Base-by-base conservation (phyloP, 2,113 vertebrate species). In the Eublepharis macularius region DNA sequence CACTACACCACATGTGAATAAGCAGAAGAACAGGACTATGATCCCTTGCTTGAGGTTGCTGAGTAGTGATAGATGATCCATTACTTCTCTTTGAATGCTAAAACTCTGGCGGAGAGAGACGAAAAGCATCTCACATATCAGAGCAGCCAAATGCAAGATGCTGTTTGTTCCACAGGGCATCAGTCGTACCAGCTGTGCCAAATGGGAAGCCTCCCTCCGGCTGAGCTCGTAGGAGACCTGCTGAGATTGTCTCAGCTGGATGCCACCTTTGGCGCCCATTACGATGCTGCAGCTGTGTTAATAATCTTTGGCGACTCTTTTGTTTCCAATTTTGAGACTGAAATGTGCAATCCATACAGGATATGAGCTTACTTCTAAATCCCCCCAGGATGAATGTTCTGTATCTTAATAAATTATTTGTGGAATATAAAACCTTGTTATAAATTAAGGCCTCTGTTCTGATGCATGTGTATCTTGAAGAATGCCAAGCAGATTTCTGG, bases 321-420 rank as follows among this genome's bases (percentile, higher is more conserved):
- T 89, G 87, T 82, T 86, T 90, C 89, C 83, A 73, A 66, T 89
- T 87, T 85, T 17, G 80, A 94, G 85, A 39, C 72, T 86, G 83
- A 90, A 74, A 90, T 87, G 91, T 93, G 87, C 86, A 94, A 90
- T 88, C 80, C 86, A 73, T 78, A 87, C 57, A 92, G 80, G 32
- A 93, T 90, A 87, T 89, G 77, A 93, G 73, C 72, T 93, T 93
- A 82, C 65, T 93, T 93, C 93, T 90, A 88, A 93, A 92, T 94
- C 86, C 83, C 60, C 70, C 0, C 4, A 41, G 82, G 87, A 87
- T 91, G 89, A 92, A 94, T 93, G 89, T 93, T 94, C 91, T 87
- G 57, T 80, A 88, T 84, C 82, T 93, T 92, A 83, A 94, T 94
- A 94, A 94, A 93, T 93, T 95, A 94, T 94, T 87, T 93, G 78